Base-by-base conservation (phyloP, 1,140 invertebrate genomes). In the Bombus breviceps region DNA sequence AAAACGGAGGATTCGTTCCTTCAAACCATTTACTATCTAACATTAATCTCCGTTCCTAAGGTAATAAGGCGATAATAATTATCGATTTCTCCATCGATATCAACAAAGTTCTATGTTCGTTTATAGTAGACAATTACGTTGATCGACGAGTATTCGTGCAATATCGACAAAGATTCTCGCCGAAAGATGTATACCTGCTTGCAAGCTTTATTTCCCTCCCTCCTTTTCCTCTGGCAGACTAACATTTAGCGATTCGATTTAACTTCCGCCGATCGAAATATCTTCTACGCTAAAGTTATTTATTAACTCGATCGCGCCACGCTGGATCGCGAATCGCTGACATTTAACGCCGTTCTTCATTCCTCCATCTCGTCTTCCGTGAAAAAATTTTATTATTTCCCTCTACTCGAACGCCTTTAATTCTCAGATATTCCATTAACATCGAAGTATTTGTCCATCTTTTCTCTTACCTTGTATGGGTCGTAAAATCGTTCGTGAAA, bases 211-310 rank as follows among this genome's bases (percentile, higher is more conserved):
- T 4, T 75, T 25, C 34, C 18, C 18, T 25, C n/a, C 25, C 72
- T 53, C 1, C 13, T 39, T 13, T 74, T 12, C 43, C 73, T 25
- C 18, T 25, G 18, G 3, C n/a, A 18, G 47, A 53, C 3, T 25
- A 34, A 32, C 41, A 53, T 4, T 18, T 5, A 3, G 12, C 13
- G 32, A 57, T 76, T 57, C 74, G 18, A 76, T 76, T 39, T 59
- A 37, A 57, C 41, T 76, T 76, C 6, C 22, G 18, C 53, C n/a
- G 53, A 76, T 76, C 37, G 53, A 53, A 59, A 59, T 59, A 76
- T 25, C 25, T 25, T 59, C 37, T n/a, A 22, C 47, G 18, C 22
- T 22, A 53, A 9, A 41, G 34, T 76, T 76, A 76, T 37, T 76
- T 57, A 76, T 59, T 76, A 76, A 76, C 43, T 37, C 15, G 74